Conservation (phyloP, 2,888 invertebrate species). For the Nezara viridula region DNA sequence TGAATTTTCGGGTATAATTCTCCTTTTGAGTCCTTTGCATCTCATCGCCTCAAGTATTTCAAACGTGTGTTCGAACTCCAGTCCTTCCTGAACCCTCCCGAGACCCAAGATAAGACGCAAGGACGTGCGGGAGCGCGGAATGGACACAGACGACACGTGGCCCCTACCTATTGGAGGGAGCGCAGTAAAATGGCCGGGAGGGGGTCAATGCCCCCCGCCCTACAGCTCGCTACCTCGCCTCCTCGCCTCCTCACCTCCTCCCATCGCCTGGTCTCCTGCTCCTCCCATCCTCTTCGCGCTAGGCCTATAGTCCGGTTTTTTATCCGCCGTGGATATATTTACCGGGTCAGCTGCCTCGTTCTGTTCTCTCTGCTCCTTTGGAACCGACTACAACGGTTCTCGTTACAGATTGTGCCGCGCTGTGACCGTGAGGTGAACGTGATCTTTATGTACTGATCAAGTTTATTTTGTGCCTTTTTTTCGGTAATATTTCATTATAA, state of each 20-base stretch:
- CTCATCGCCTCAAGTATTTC: too few relatives aligned
- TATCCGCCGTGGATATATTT: neutral
- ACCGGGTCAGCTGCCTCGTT: neutral
- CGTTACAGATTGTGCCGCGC: neutral
- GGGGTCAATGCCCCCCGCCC: slow-evolving; percentile 49
- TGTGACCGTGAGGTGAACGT: neutral
- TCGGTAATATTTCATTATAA: too few relatives aligned
- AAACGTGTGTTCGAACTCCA: too few relatives aligned
- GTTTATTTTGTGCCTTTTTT: neutral
- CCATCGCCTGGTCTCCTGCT: neutral
- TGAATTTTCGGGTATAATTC: too few relatives aligned
- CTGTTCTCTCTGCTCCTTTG: neutral
- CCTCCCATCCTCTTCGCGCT: neutral
- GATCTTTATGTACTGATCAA: neutral
- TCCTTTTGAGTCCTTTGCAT: too few relatives aligned
- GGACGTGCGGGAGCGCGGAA: neutral
- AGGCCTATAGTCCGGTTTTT: neutral
- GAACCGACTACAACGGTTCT: neutral
- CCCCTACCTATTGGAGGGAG: slow-evolving; percentile 12
- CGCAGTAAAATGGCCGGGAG: slow-evolving; percentile 37
- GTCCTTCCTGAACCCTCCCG: too few relatives aligned
- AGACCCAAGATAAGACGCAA: neutral
- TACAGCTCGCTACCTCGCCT: neutral
- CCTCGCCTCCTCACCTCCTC: neutral
- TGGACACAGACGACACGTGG: neutral